Evolutionary conservation across 1,140 invertebrate genomes (phyloP), one percentile per base, ranked within the genome.

Genomic region (Trialeurodes vaporariorum): DNA sequence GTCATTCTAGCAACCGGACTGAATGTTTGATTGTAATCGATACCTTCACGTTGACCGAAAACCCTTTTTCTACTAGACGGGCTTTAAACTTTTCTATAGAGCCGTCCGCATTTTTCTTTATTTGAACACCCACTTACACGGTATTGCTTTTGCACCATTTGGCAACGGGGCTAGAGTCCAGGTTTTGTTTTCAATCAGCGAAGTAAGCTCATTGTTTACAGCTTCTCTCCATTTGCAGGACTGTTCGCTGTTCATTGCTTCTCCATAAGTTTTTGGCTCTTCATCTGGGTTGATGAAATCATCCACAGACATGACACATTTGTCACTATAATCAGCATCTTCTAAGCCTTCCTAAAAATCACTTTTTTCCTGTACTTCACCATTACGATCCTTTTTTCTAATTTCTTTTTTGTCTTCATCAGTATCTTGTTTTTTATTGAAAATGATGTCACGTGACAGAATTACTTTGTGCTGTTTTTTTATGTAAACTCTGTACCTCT

Each of bases 61-160:
- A n/a, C 13, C 74, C 73, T 69, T 72, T 73, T 0, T 69, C 65
- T 0, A 76, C 71, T 25, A 79, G 68, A 61, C 76, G 66, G 11
- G 76, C 76, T 63, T 76, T 77, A 65, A 70, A 73, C 23, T 73
- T 68, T 17, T 60, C 70, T 13, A 77, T 66, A n/a, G 71, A 70
- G 34, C 77, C 71, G 67, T 74, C 72, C 65, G 71, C 67, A 67
- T 77, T 72, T 68, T 67, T 68, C 72, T 77, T 75, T 63, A 72
- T 70, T 71, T 77, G 64, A 72, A 81, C 2, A 82, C 77, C 81
- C 79, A 81, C 71, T 74, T 74, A 61, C 70, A 71, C 23, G 75
- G 71, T 2, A 69, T 24, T 25, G 59, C 49, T 34, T 66, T 69
- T 24, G 27, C 60, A 60, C 59, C 63, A 1, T 13, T 13, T 59